phyloP scores from a whole-genome alignment of 92 coral and sea anemone genomes.

The Porites evermanni region DNA sequence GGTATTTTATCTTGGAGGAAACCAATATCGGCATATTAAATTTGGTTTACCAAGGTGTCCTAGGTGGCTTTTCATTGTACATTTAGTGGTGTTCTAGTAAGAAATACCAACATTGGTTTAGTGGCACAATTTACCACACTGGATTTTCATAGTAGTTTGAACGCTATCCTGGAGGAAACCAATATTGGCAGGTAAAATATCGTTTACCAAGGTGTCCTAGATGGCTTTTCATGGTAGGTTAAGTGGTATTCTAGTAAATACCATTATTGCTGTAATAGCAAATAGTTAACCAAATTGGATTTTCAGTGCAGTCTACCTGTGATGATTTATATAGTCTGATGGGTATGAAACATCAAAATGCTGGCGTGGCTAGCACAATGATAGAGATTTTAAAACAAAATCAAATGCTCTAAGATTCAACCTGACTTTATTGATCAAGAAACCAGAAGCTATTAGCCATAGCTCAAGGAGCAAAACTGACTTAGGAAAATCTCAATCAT shows the following conservation, averaged over 20 bases:
- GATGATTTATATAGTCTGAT: no score
- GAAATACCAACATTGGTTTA: constrained; percentile 2
- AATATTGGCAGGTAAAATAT: background rate
- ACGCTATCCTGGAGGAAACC: background rate
- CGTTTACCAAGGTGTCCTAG: constrained; percentile 24
- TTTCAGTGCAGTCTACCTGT: background rate
- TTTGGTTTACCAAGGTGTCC: background rate
- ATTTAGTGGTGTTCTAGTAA: background rate
- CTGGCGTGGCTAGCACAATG: no score
- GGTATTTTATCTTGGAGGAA: background rate
- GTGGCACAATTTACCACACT: constrained; percentile 4
- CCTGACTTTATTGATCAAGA: background rate
- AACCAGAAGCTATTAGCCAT: background rate
- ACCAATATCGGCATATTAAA: constrained; percentile 11
- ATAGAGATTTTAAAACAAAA: background rate
- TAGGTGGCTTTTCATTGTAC: constrained; percentile 4
- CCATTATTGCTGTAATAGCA: background rate
- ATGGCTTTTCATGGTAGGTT: background rate
- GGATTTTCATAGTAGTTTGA: constrained; percentile 25
- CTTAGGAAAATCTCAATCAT: background rate
- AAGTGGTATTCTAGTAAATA: constrained; percentile 3
- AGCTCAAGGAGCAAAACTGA: background rate
- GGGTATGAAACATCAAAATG: background rate
- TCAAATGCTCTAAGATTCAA: background rate
- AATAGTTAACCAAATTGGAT: background rate